These are phyloP conservation scores for Zoanthus sansibaricus DNA, from an alignment of 92 coral and sea anemone species.

Conservation along the genomic window DNA sequence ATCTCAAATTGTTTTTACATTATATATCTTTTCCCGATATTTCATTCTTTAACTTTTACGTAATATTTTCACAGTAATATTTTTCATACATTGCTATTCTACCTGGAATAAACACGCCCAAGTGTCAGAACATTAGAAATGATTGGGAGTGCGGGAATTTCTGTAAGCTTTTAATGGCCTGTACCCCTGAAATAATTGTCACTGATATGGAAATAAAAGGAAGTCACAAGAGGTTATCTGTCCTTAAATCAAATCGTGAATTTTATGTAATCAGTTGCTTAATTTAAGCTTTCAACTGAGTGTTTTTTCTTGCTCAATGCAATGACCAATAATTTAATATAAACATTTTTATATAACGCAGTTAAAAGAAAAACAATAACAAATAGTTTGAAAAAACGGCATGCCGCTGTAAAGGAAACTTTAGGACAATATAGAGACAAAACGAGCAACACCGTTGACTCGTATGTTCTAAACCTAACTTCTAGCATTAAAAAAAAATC, in stretches of 20 bases:
- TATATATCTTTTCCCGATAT: too few species aligned
- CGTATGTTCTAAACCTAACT: too few species aligned
- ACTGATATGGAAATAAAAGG: not conserved
- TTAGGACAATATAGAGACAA: not conserved
- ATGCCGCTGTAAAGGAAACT: too few species aligned
- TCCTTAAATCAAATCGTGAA: not conserved
- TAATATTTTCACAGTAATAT: too few species aligned
- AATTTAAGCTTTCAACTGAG: slow-evolving; percentile 22
- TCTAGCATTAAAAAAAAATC: too few species aligned
- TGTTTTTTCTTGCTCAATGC: slow-evolving; percentile 45
- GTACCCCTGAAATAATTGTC: not conserved
- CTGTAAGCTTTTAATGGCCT: not conserved
- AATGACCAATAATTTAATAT: slow-evolving; percentile 58
- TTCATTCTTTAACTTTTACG: too few species aligned
- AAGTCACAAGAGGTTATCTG: not conserved
- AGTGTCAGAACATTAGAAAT: too few species aligned
- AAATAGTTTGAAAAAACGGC: not conserved
- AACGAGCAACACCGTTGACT: too few species aligned
- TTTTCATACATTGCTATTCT: too few species aligned
- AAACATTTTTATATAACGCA: slow-evolving; percentile 34
- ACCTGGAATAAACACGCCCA: too few species aligned
- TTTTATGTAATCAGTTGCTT: slow-evolving; percentile 12
- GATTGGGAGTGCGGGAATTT: too few species aligned
- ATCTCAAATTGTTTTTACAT: too few species aligned
- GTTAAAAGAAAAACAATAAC: not conserved